A percentile compares a stretch with the other conserved stretches of the same genome.
phyloP scores from a whole-genome alignment of 1,140 invertebrate genomes.

The Heliconius hewitsoni region DNA sequence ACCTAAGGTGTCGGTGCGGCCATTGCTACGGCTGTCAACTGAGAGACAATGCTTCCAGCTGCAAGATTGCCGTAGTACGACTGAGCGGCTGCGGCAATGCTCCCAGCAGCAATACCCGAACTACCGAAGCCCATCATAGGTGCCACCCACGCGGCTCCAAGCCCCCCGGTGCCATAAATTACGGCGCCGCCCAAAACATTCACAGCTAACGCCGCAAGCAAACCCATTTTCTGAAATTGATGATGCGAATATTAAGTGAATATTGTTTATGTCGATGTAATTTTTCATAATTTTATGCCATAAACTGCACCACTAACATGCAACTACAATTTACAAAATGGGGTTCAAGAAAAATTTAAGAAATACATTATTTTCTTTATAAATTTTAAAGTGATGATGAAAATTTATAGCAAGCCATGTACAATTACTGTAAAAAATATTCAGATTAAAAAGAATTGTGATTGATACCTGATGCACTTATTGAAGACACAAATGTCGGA shows the following conservation, averaged over 20 bases:
- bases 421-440: no score
- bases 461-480: no score
- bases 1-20: slow-evolving; percentile 61
- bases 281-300: not conserved
- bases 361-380: no score
- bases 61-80: slow-evolving; percentile 64
- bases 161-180: slow-evolving; percentile 59
- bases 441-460: no score
- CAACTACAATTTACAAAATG: no score
- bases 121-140: slow-evolving; percentile 59
- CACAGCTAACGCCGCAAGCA: slow-evolving; percentile 54
- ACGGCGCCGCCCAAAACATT: slow-evolving; percentile 52
- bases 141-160: slow-evolving; percentile 51
- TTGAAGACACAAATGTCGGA: no score
- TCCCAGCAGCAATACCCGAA: slow-evolving; percentile 58
- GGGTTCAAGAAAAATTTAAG: no score
- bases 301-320: not conserved
- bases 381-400: no score
- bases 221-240: slow-evolving; percentile 53
- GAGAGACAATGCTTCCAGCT: slow-evolving; percentile 63
- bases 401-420: no score
- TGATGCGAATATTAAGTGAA: no score
- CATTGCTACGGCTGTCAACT: slow-evolving; percentile 62
- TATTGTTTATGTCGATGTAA: not conserved
- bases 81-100: slow-evolving; percentile 60